Percentiles rank a stretch among this genome's conserved stretches.
phyloP scores from a whole-genome alignment of 2,797 vertebrate species.

The Geotrypetes seraphini region DNA sequence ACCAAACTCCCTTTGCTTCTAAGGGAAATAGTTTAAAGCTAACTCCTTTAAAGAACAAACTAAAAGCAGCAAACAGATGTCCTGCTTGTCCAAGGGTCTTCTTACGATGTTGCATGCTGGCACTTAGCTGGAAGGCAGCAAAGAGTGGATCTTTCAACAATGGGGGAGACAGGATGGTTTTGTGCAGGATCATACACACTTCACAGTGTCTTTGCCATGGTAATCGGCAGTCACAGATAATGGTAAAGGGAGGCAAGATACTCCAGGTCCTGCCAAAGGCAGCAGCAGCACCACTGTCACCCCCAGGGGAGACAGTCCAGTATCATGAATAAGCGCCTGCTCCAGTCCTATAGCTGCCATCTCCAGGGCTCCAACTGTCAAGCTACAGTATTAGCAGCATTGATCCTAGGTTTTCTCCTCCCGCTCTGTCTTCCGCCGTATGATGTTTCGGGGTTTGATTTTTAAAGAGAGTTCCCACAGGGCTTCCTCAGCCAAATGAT shows the following conservation, averaged over 20 bases:
- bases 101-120: no score
- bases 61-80: no score
- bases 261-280: no score
- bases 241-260: conserved; percentile 10
- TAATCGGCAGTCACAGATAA: conserved; percentile 6
- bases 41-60: no score
- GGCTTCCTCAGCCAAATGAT: conserved; percentile 95
- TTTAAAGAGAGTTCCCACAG: conserved; percentile 97
- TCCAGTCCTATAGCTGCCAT: conserved; percentile 25
- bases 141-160: background rate
- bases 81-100: no score
- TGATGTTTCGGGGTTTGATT: conserved; percentile 91
- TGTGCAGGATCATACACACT: no score
- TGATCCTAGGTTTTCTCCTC: conserved; percentile 93
- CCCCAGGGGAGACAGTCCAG: no score
- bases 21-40: no score
- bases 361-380: background rate
- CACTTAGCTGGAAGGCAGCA: no score
- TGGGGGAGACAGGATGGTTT: background rate
- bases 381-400: no score
- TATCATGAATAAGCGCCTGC: conserved; percentile 28
- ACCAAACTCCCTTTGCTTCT: no score
- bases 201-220: background rate
- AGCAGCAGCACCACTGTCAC: no score
- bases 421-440: conserved; percentile 81